Evolutionary conservation across 2,113 vertebrate genomes (phyloP), one percentile per base, ranked within the genome.

Genomic region (Strigops habroptila): DNA sequence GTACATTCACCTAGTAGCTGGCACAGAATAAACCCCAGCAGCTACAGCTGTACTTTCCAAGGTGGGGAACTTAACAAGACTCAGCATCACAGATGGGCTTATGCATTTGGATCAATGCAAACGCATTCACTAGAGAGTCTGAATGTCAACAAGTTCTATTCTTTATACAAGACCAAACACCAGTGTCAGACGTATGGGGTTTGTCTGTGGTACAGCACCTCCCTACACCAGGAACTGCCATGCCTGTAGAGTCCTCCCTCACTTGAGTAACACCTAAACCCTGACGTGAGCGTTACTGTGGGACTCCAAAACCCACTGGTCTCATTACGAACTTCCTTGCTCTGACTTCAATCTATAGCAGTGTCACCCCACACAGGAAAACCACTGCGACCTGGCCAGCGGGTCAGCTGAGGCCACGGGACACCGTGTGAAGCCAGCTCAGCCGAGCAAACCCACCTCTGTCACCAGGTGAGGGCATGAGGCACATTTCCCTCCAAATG

Each of bases 161-260:
- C 41, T 12, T 48, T 5, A 49, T 1, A 37, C 63, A 49, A 19
- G 41, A 37, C 16, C 59, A 30, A 44, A 19, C 1, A 16, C 31
- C 5, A 33, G 0, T 1, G 4, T 11, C 22, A 41, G 59, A 7
- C 0, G 27, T 5, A 28, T 1, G 30, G 59, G 59, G 13, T 24
- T 44, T 73, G 83, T 2, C 75, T 53, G 48, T 8, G 33, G 25
- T 12, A 27, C 3, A 0, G 70, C 23, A 82, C 8, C 51, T 43
- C 33, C 44, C 51, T 33, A 5, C 48, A 9, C 3, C 64, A 46
- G 73, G 10, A 21, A 2, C 22, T 8, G 0, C 25, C 7, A 1
- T 0, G 2, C 18, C 10, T 30, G 52, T 2, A 49, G 63, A 4
- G 59, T 11, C 24, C 88, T 74, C 62, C 71, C 31, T 27, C 12